These are phyloP conservation scores for Hemibagrus guttatus DNA, from an alignment of 2,797 vertebrate genomes.

Conservation along the genomic window DNA sequence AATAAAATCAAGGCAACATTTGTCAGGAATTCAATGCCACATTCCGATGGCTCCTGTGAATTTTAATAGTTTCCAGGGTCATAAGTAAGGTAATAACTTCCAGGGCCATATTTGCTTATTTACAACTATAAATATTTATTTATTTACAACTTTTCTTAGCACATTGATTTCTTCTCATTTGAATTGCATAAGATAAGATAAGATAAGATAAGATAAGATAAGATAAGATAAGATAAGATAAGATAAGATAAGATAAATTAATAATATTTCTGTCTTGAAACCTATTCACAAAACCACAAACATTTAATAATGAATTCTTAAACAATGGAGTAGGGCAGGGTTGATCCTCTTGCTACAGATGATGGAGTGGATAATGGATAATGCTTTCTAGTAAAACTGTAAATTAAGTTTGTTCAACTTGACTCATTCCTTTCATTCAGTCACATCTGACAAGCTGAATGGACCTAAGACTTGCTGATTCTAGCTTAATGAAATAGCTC, in stretches of 20 bases:
- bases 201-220: too few relatives aligned
- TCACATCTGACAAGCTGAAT: neutral
- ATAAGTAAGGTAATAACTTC: neutral
- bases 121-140: too few relatives aligned
- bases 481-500: neutral
- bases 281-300: neutral
- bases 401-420: neutral
- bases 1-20: neutral
- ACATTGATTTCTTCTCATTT: neutral
- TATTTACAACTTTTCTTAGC: neutral
- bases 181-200: neutral
- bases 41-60: neutral
- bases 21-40: neutral
- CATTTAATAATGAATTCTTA: neutral
- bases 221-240: neutral
- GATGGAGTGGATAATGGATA: neutral
- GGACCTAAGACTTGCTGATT: neutral
- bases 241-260: neutral
- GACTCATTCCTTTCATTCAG: neutral
- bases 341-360: neutral
- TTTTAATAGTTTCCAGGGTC: neutral
- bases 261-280: neutral
- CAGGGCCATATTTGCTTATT: neutral
- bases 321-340: neutral
- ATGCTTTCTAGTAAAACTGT: neutral